phyloP scores from a whole-genome alignment of 2,113 vertebrate species.

The Uropsilus gracilis region DNA sequence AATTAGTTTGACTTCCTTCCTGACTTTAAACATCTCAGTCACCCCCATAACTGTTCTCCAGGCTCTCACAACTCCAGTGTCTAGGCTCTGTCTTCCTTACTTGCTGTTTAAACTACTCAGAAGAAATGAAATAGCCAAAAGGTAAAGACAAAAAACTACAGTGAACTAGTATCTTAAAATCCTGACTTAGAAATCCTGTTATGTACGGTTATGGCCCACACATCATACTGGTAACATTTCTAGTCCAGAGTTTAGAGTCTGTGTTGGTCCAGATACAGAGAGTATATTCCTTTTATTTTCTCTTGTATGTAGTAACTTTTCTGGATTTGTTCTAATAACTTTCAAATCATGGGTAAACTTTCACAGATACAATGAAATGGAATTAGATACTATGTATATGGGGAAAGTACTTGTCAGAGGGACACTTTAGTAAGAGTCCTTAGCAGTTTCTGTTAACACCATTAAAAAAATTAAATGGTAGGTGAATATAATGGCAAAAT shows the following conservation, averaged over 20 bases:
- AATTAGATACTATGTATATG: neutral
- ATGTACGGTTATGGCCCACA: neutral
- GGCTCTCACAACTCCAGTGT: neutral
- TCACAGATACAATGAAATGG: conserved; percentile 31
- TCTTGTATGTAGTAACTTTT: neutral
- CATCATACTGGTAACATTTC: neutral
- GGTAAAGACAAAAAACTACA: neutral
- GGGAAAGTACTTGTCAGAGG: neutral
- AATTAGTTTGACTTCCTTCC: neutral
- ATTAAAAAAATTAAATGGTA: neutral
- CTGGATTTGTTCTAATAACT: conserved; percentile 4
- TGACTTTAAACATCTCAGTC: neutral
- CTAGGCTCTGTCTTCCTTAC: neutral
- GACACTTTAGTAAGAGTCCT: neutral
- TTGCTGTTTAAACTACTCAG: conserved; percentile 4
- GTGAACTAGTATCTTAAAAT: conserved; percentile 10
- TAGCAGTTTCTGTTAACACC: neutral
- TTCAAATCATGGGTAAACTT: conserved; percentile 10
- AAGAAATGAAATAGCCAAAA: neutral
- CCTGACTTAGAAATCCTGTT: neutral
- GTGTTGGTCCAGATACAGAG: neutral
- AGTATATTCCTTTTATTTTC: neutral
- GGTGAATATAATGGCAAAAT: conserved; percentile 20
- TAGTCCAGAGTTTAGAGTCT: neutral
- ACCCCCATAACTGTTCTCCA: neutral